Base-by-base conservation (phyloP, 2,888 invertebrate genomes). In the Plusia festucae region DNA sequence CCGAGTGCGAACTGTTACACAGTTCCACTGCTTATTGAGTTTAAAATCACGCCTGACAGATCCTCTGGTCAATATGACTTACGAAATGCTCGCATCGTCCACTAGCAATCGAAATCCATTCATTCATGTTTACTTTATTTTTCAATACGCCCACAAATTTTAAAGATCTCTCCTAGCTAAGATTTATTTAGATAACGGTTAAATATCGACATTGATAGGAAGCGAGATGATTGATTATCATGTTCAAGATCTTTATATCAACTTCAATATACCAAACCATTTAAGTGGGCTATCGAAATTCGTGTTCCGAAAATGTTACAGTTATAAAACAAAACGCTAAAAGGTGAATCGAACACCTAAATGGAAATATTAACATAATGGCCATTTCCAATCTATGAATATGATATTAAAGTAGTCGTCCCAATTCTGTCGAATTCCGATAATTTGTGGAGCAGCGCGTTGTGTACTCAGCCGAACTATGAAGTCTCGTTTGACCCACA, bases 1-100 rank as follows among this genome's bases (percentile, higher is more conserved):
- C 87, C 82, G 83, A 82, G 84, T 87, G 90, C 91, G 81, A 91
- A 91, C 88, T 88, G 85, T 84, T 86, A 76, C 78, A 91, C 87
- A 86, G 84, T 81, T 84, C 78, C 76, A 82, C 75, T 83, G 82
- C 74, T 78, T 79, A 73, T 70, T 70, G 52, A 60, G 71, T 65
- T 78, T 73, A 66, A 75, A 76, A 69, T 53, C 65, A 68, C 60
- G 59, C 53, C 54, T 68, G 57, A 56, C 51, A 73, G 51, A 65
- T 60, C 27, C 60, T 49, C 75, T 65, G 73, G 68, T 68, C 40
- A 34, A 46, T 58, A 32, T 16, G 60, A 30, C 46, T 34, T 34
- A 46, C 56, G 51, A 46, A 46, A 52, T 40, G 13, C 55, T 59
- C 53, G 53, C 18, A 30, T 16, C 30, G 18, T 53, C 30, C 30